These are phyloP conservation scores for Etia nguti DNA, from an alignment of 2,113 vertebrate genomes.

Conservation along the genomic window DNA sequence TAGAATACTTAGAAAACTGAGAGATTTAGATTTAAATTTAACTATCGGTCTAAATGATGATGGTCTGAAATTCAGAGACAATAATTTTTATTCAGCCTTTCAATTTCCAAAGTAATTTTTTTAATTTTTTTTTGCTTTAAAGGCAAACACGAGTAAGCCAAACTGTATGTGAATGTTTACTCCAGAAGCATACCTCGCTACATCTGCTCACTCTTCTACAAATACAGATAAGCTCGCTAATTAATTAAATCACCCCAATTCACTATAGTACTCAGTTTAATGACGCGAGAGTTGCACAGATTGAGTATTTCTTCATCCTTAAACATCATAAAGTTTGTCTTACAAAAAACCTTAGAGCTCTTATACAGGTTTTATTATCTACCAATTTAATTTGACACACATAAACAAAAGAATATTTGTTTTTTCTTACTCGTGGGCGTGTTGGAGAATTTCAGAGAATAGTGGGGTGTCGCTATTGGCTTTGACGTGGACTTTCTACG, in stretches of 20 bases:
- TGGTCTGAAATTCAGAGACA: background rate
- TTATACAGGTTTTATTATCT: background rate
- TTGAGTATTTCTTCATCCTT: background rate
- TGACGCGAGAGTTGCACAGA: background rate
- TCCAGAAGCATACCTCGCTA: background rate
- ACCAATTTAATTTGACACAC: background rate
- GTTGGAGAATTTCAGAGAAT: background rate
- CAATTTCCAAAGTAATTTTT: background rate
- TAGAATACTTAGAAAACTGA: background rate
- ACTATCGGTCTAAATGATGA: background rate
- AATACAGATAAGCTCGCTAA: background rate
- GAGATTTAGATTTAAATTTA: background rate
- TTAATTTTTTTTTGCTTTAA: background rate
- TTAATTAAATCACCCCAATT: background rate
- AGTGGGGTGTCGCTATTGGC: background rate
- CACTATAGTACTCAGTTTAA: background rate
- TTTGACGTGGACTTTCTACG: slow-evolving; percentile 17
- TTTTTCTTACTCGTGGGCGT: background rate
- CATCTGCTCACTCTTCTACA: background rate
- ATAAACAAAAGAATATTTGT: background rate
- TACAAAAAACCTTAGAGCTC: background rate
- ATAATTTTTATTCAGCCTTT: background rate
- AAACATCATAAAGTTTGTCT: background rate
- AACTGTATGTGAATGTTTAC: background rate
- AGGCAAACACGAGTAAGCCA: background rate